Base-by-base conservation (phyloP, 2,888 invertebrate species). In the Siphonodentalium dalli region DNA sequence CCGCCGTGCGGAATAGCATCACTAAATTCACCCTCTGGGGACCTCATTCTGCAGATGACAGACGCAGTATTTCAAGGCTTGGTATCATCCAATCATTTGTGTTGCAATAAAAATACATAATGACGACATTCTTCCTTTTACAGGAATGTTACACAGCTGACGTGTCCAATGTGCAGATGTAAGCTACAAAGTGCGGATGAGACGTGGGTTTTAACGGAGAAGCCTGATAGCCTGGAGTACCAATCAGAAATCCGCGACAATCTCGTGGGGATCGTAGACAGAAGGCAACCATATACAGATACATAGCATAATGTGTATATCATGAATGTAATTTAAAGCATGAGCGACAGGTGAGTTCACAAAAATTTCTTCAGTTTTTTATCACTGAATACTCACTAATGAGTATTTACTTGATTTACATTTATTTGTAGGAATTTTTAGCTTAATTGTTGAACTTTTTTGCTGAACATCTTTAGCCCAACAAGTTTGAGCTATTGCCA, bases 101-200 rank as follows among this genome's bases (percentile, higher is more conserved):
- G 34, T 15, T 15, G 13, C n/a, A 15, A 9, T 34, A 11, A 34
- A 34, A 15, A 15, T 8, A 8, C 15, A 11, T 34, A 34, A 9
- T 34, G 11, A 15, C 34, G 18, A 9, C 18, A 34, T 37, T 21
- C 15, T 41, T 41, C 24, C n/a, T 37, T 60, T 75, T 82, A 35
- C 70, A 88, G 88, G 88, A 88, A 87, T 79, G 86, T 86, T n/a
- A 83, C 84, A 59, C 86, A 88, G 71, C 87, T 87, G 72, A 88
- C 87, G 0, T 89, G 89, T 74, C 89, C 89, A 0, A 86, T 89
- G 54, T 89, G 89, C 71, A 84, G 88, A 44, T 87, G 87, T 66
- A 84, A 83, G 52, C 75, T 89, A 40, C 84, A 85, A 38, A 87
- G 86, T 62, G 85, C 86, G 0, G 87, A 87, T 63, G 88, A 89